Conservation (phyloP, 2,888 invertebrate species). For the Drosophila subquinaria region DNA sequence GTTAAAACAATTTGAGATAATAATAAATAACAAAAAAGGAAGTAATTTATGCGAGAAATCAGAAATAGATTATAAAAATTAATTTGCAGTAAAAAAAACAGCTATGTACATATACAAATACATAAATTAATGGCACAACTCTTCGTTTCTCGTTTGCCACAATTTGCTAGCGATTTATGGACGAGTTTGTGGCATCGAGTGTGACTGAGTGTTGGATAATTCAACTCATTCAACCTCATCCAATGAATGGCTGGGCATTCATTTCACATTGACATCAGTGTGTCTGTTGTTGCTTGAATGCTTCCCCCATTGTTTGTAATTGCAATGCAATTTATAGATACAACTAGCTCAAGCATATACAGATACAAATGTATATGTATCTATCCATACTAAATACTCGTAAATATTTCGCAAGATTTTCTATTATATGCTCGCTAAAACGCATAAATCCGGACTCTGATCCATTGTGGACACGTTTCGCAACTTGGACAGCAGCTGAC, state of each 20-base stretch:
- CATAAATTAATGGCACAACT: slow-evolving; percentile 2
- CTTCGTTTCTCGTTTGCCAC: slow-evolving; percentile 2
- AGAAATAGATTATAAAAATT: neutral
- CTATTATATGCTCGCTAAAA: slow-evolving; percentile 44
- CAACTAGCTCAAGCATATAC: neutral
- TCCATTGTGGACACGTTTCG: slow-evolving; percentile 46
- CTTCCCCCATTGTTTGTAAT: slow-evolving; percentile 35
- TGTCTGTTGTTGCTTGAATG: slow-evolving; percentile 28
- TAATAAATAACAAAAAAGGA: slow-evolving; percentile 11
- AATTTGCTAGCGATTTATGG: slow-evolving; percentile 3
- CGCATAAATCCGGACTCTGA: slow-evolving; percentile 44
- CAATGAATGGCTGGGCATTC: slow-evolving; percentile 39
- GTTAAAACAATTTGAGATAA: slow-evolving; percentile 6
- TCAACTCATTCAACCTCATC: slow-evolving; percentile 39
- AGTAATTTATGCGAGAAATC: slow-evolving; percentile 9
- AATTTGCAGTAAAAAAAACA: neutral
- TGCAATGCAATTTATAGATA: slow-evolving; percentile 40
- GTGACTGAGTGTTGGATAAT: slow-evolving; percentile 40
- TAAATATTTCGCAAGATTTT: slow-evolving; percentile 52
- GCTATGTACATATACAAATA: neutral
- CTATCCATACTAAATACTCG: neutral
- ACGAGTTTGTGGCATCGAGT: slow-evolving; percentile 16
- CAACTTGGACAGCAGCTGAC: slow-evolving; percentile 27
- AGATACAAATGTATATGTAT: neutral
- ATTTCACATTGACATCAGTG: slow-evolving; percentile 46